Percentiles rank a stretch among this genome's conserved stretches.
These are phyloP conservation scores for Cliona cf. orientalis DNA, from an alignment of 37 sponge, comb jelly and placozoan species.

Conservation along the genomic window DNA sequence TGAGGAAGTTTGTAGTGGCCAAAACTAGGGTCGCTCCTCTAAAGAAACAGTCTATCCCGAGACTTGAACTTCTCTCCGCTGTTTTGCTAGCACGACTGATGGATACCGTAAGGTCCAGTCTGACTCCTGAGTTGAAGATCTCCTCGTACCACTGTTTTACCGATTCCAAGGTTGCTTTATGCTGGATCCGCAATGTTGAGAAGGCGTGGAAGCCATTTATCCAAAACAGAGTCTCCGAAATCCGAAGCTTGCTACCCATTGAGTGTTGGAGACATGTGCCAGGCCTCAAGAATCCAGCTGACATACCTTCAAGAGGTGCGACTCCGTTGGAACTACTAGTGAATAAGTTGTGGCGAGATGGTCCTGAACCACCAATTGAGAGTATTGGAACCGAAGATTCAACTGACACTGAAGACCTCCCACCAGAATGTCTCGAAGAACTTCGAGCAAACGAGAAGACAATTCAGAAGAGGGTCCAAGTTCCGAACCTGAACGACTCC, in stretches of 20 bases:
- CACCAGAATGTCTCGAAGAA: conserved; percentile 20
- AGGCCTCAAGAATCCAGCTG: conserved; percentile 30
- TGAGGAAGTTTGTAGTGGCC: conserved; percentile 19
- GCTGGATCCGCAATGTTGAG: conserved; percentile 16
- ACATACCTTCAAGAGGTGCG: conserved; percentile 30
- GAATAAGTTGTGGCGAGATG: conserved; percentile 28
- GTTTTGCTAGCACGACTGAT: conserved; percentile 34
- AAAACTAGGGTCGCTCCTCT: conserved; percentile 36
- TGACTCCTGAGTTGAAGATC: conserved; percentile 14
- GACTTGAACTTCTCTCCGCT: conserved; percentile 41
- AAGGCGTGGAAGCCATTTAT: conserved; percentile 41
- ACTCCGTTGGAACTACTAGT: conserved; percentile 1
- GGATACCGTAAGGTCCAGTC: not conserved
- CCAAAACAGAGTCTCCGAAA: conserved; percentile 38
- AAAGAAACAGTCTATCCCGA: conserved; percentile 37
- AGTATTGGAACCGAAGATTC: too few relatives aligned
- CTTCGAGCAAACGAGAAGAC: conserved; percentile 16
- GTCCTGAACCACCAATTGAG: not conserved
- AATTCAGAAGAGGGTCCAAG: too few relatives aligned
- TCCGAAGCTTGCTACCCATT: not conserved
- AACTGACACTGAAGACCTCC: not conserved
- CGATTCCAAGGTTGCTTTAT: conserved; percentile 38
- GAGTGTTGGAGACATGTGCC: conserved; percentile 28
- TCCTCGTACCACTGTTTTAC: conserved; percentile 10
- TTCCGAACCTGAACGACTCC: too few relatives aligned